Evolutionary conservation across 2,888 invertebrate species (phyloP).

Genomic region (Temnothorax unifasciatus): DNA sequence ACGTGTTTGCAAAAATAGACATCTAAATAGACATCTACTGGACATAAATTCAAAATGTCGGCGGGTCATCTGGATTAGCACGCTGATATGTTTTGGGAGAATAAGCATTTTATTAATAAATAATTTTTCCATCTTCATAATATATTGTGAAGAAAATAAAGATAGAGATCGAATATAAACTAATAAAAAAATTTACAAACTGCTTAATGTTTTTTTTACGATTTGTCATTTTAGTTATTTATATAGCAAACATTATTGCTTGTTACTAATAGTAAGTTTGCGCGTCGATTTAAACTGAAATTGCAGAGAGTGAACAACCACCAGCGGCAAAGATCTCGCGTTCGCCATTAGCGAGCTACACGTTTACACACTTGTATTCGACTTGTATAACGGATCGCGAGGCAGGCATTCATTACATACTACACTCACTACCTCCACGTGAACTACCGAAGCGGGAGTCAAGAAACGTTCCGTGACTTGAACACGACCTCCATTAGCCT

Average conservation of each 20-base stretch:
- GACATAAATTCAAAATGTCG: constrained; percentile 16
- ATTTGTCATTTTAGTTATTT: constrained; percentile 12
- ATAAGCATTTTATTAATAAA: neutral
- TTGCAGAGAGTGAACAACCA: constrained; percentile 35
- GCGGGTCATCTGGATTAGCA: neutral
- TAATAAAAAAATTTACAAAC: too few relatives aligned
- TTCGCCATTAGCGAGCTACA: constrained; percentile 44
- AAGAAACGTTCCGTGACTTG: constrained; percentile 73
- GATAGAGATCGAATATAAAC: too few relatives aligned
- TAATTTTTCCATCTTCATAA: neutral
- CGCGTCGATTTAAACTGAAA: constrained; percentile 28
- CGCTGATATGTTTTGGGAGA: neutral
- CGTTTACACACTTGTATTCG: constrained; percentile 42
- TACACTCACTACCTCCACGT: constrained; percentile 55
- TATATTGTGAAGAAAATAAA: neutral
- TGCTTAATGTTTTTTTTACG: neutral
- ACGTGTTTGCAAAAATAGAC: constrained; percentile 5
- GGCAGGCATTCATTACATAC: constrained; percentile 61
- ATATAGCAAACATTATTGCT: neutral
- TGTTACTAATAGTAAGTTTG: neutral
- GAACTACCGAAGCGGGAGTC: constrained; percentile 69
- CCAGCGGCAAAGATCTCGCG: constrained; percentile 17
- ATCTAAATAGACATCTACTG: neutral
- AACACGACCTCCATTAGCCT: constrained; percentile 79
- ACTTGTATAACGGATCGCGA: constrained; percentile 50